These are phyloP conservation scores for Tribolium madens DNA, from an alignment of 1,140 invertebrate species.

Conservation along the genomic window DNA sequence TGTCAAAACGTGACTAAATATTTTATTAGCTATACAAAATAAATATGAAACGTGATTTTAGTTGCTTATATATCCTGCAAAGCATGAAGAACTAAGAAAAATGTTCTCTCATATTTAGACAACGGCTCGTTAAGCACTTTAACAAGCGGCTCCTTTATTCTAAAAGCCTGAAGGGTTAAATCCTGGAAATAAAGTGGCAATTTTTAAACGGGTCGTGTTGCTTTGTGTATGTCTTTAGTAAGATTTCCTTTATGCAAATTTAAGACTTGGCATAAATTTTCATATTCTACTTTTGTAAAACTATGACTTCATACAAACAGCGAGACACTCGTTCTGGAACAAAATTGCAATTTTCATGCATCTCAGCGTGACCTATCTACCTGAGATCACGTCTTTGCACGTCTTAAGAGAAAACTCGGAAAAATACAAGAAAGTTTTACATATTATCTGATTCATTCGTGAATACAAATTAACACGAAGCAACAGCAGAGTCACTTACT, in stretches of 20 bases:
- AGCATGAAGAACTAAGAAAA: background rate
- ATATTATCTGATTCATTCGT: background rate
- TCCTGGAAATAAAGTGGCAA: background rate
- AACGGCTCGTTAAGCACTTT: background rate
- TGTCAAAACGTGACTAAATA: too few relatives aligned
- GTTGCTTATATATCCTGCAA: too few relatives aligned
- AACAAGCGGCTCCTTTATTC: background rate
- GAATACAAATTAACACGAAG: background rate
- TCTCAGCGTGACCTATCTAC: background rate
- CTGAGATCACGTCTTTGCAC: background rate
- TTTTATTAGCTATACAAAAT: too few relatives aligned
- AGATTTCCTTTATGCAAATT: background rate
- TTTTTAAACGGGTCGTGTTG: background rate
- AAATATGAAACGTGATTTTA: too few relatives aligned
- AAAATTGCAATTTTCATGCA: background rate
- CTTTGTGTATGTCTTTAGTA: background rate
- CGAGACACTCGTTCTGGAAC: background rate
- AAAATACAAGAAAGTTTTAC: background rate
- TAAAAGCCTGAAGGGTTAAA: background rate
- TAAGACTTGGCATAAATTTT: background rate
- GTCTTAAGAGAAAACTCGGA: background rate
- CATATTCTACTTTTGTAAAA: background rate
- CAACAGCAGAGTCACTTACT: slow-evolving; percentile 76
- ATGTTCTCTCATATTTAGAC: background rate
- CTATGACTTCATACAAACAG: background rate